Base-by-base conservation (phyloP, 2,888 invertebrate species). In the Elegia similella region DNA sequence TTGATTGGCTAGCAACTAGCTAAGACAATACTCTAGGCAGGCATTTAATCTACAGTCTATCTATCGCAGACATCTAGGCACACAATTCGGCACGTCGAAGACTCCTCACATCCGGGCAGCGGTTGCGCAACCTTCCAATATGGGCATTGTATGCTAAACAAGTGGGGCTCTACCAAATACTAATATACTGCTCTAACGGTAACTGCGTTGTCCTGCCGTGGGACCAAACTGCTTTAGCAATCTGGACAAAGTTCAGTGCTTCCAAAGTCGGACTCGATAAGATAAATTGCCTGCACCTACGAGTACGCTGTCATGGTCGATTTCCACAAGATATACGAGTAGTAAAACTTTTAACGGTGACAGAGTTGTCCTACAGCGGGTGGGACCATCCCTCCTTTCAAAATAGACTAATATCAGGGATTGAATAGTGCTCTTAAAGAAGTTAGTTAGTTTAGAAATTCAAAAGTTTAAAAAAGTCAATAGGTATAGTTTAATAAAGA, bases 81-180 rank as follows among this genome's bases (percentile, higher is more conserved):
- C 64, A 75, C 66, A 74, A 75, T 86, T 82, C 69, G 78, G 76
- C 74, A 74, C 75, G 67, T 65, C 73, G 72, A 72, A 72, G 69
- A 71, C 69, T 70, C 86, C 82, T 86, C 86, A 84, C 83, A 86
- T 90, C 90, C 89, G 88, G 83, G 78, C 82, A 84, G 76, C 74
- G 66, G 79, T 87, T 88, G 86, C 87, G 86, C 88, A 88, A 88
- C 70, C 74, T 73, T 73, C 76, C 82, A 76, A 76, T 80, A 88
- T 84, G 85, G 86, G 82, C 86, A 90, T 90, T 90, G 90, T 91
- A 89, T 90, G 90, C 88, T 86, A 91, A 90, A 82, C 79, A 75
- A 70, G 66, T 59, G 62, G 68, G 72, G 75, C 75, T 73, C 68
- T 72, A 79, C 84, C 86, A 81, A 87, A 88, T 84, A 80, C 83